These are phyloP conservation scores for Pavo muticus DNA, from an alignment of 2,113 vertebrate species.

Conservation along the genomic window DNA sequence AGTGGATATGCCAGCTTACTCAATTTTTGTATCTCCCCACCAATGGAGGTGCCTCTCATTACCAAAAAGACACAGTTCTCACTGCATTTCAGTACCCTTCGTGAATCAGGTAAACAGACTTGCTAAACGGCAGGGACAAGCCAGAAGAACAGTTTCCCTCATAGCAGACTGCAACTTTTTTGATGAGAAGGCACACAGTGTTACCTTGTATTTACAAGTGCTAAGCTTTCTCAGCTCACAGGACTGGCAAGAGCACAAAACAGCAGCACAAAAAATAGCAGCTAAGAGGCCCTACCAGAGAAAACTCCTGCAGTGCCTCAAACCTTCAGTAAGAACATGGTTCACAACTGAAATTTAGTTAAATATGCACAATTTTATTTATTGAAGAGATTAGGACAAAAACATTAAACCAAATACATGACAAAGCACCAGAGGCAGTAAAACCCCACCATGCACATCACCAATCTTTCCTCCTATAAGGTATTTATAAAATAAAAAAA, in stretches of 20 bases:
- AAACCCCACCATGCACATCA: conserved; percentile 95
- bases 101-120: not conserved
- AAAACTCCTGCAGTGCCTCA: not conserved
- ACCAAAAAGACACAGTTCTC: not conserved
- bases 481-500: conserved; percentile 73
- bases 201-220: not conserved
- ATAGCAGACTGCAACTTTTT: not conserved
- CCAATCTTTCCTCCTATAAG: conserved; percentile 84
- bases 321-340: not conserved
- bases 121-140: not conserved
- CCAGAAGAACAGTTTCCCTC: not conserved
- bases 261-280: not conserved
- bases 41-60: not conserved
- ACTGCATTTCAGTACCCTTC: not conserved
- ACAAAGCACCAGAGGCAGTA: conserved; percentile 99
- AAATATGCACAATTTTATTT: conserved; percentile 98
- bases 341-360: conserved; percentile 75
- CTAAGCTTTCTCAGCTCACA: not conserved
- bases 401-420: conserved; percentile 99
- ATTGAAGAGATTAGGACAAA: conserved; percentile 99
- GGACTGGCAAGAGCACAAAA: not conserved
- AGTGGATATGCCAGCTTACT: not conserved
- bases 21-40: not conserved
- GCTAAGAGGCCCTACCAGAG: not conserved
- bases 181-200: not conserved